Evolutionary conservation across 2,113 vertebrate genomes (phyloP).

Genomic region (Physeter macrocephalus): DNA sequence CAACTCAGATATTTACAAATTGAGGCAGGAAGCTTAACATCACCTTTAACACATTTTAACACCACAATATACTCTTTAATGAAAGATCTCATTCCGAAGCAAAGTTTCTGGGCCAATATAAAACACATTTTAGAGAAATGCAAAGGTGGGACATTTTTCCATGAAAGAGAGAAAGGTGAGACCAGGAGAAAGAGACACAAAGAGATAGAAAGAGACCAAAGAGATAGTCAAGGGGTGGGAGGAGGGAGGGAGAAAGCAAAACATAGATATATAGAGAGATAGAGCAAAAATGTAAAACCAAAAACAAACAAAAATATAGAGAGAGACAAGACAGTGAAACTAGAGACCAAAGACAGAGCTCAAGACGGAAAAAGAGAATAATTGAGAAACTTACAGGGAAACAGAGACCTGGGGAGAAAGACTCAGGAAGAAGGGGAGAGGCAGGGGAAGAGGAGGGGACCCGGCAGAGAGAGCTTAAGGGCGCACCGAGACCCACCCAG

Average conservation of each 20-base stretch:
- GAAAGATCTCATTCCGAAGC: neutral
- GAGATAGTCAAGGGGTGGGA: neutral
- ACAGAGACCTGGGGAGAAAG: neutral
- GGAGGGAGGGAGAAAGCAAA: neutral
- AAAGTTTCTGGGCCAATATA: neutral
- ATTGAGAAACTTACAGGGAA: neutral
- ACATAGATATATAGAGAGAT: neutral
- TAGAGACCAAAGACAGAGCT: neutral
- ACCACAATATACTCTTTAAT: neutral
- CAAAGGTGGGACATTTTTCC: neutral
- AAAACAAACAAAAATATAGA: too few species aligned
- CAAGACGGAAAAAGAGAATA: neutral
- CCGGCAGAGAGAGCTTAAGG: neutral
- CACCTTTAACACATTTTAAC: neutral
- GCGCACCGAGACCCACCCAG: constrained; percentile 81
- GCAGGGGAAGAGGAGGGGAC: neutral
- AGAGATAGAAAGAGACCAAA: neutral
- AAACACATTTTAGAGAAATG: neutral
- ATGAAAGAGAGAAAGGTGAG: neutral
- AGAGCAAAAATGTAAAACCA: neutral
- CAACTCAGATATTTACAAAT: neutral
- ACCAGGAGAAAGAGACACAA: neutral
- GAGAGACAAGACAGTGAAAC: neutral
- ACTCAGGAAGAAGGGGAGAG: too few species aligned
- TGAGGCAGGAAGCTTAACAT: neutral